Evolutionary conservation across 2,797 vertebrate species (phyloP), one percentile per base, ranked within the genome.

Genomic region (Nannoperca australis): DNA sequence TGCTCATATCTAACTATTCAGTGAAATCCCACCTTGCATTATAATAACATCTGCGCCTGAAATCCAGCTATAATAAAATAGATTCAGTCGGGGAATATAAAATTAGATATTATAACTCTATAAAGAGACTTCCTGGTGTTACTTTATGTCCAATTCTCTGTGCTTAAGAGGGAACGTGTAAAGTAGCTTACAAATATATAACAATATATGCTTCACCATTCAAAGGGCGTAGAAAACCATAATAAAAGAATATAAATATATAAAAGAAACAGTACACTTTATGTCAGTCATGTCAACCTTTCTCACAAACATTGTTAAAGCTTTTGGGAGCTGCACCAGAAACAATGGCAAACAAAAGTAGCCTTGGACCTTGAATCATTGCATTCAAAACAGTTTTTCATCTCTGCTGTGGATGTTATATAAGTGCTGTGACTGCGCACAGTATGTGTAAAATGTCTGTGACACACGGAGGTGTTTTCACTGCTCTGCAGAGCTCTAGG

Each of bases 391-490:
- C 53, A 22, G 51, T 18, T 79, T 87, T 86, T 76, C 59, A 80
- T 89, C 80, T 67, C 49, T 40, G 50, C 51, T 61, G 64, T 45
- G 75, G 62, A 45, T 62, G 78, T 93, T 93, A 85, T 84, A 63
- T 89, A 91, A 94, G 62, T 53, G 47, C 10, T 61, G 81, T 64
- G 86, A 83, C 65, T 81, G 72, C 1, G 42, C 73, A 65, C 79
- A 84, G 79, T 72, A 62, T 81, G 84, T 82, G 82, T 89, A 89
- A 87, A 92, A 89, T 81, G 69, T 73, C 76, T 81, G 82, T 88
- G 91, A 92, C 85, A 92, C 83, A 86, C 40, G 70, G 88, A 88
- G 91, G 89, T 90, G 90, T 91, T 93, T 84, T 88, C 27, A 27
- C 70, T 76, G 84, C 85, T 84, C 77, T 72, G 82, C 87, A 78